These are phyloP conservation scores for Melangyna quadrimaculata DNA, from an alignment of 2,888 invertebrate genomes.

Conservation along the genomic window DNA sequence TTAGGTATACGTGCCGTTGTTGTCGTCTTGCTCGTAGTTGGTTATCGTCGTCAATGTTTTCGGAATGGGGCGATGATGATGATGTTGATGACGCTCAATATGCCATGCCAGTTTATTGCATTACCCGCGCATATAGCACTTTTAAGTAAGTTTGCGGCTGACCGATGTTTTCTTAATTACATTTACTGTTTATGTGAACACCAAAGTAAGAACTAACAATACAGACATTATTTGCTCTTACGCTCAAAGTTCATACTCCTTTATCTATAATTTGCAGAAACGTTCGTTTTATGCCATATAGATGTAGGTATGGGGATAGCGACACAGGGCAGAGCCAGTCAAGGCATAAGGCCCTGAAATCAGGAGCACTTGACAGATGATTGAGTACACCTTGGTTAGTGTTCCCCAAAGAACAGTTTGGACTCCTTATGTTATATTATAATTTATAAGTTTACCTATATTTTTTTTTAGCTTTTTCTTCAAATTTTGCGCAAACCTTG, in stretches of 20 bases:
- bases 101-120: conserved; percentile 63
- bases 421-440: not conserved
- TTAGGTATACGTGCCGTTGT: conserved; percentile 6
- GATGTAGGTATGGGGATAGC: not conserved
- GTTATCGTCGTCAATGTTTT: conserved; percentile 7
- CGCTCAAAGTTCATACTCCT: conserved; percentile 64
- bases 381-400: conserved; percentile 29
- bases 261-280: conserved; percentile 28
- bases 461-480: too few relatives aligned
- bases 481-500: too few relatives aligned
- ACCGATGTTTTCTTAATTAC: conserved; percentile 73
- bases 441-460: too few relatives aligned
- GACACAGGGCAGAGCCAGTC: conserved; percentile 2
- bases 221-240: conserved; percentile 70
- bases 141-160: conserved; percentile 74
- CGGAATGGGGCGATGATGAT: conserved; percentile 53
- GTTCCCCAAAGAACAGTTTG: conserved; percentile 30
- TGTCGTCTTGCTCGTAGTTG: not conserved
- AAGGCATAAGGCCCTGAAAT: conserved; percentile 4
- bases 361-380: conserved; percentile 34
- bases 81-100: conserved; percentile 70
- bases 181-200: conserved; percentile 71
- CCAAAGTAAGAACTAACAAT: conserved; percentile 71
- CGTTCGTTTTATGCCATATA: not conserved
- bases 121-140: conserved; percentile 70